These are phyloP conservation scores for Zygogramma bicolorata DNA, from an alignment of 2,888 invertebrate genomes.

Conservation along the genomic window DNA sequence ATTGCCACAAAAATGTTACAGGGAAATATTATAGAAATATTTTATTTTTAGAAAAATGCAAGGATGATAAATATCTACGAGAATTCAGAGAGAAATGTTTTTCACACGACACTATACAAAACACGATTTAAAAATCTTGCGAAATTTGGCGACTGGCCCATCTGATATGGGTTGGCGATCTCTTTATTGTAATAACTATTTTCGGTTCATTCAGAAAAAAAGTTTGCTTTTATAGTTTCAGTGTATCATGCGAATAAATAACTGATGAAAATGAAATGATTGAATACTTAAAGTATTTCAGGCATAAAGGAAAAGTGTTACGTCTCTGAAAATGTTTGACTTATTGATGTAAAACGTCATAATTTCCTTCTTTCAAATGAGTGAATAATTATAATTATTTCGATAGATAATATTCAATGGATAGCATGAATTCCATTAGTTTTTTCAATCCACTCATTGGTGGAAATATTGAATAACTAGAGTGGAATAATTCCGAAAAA, in stretches of 20 bases:
- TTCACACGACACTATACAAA: slow-evolving; percentile 17
- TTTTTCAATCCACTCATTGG: too few relatives aligned
- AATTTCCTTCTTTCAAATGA: too few relatives aligned
- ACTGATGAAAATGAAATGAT: background rate
- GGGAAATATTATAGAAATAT: background rate
- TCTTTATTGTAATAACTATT: slow-evolving; percentile 19
- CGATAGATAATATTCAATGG: too few relatives aligned
- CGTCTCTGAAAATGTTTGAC: too few relatives aligned
- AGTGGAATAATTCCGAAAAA: too few relatives aligned
- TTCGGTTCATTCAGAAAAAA: slow-evolving; percentile 29
- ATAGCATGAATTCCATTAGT: too few relatives aligned
- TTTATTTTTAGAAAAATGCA: background rate
- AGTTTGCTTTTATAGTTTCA: background rate
- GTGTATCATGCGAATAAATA: background rate
- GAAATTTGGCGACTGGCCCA: slow-evolving; percentile 10
- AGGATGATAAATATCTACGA: background rate
- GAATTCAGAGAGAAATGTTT: background rate
- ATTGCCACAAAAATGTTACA: too few relatives aligned
- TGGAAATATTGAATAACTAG: too few relatives aligned
- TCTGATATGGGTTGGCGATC: background rate
- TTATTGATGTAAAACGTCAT: too few relatives aligned
- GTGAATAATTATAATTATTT: too few relatives aligned
- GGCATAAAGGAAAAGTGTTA: too few relatives aligned
- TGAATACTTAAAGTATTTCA: background rate
- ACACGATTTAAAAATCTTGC: background rate